phyloP scores from a whole-genome alignment of 2,113 vertebrate species.

The Craseonycteris thonglongyai region DNA sequence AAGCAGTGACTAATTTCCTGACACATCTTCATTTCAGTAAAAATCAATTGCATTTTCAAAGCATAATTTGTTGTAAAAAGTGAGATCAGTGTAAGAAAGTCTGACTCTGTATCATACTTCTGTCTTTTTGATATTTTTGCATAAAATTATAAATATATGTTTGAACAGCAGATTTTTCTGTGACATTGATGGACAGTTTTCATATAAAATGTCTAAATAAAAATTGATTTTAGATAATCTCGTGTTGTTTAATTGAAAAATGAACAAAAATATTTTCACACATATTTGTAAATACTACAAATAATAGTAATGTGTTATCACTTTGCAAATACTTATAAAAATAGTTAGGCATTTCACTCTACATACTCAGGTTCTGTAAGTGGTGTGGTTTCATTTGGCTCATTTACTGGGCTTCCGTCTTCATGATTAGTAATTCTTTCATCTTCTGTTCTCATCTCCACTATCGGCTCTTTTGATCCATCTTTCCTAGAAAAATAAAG shows the following conservation, averaged over 20 bases:
- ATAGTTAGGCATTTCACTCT: not conserved
- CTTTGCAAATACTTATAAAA: not conserved
- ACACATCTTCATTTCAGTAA: not conserved
- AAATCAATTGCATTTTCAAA: not conserved
- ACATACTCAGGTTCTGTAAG: conserved; percentile 90
- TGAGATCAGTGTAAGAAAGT: not conserved
- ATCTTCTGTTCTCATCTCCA: conserved; percentile 91
- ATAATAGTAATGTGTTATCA: not conserved
- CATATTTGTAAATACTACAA: conserved; percentile 61
- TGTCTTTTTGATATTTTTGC: not conserved
- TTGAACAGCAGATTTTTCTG: not conserved
- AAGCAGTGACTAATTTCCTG: not conserved
- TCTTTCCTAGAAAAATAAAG: conserved; percentile 84
- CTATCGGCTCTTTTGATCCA: conserved; percentile 91
- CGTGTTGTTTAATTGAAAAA: not conserved
- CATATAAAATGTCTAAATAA: not conserved
- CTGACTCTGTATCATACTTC: not conserved
- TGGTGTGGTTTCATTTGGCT: conserved; percentile 92
- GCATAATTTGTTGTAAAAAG: not conserved
- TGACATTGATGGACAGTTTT: not conserved
- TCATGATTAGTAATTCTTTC: conserved; percentile 88
- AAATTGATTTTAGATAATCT: not conserved
- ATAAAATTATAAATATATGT: not conserved
- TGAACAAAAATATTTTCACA: not conserved
- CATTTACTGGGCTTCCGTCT: conserved; percentile 88